These are phyloP conservation scores for Poliocrania exsul DNA, from an alignment of 2,797 vertebrate species.

Conservation along the genomic window DNA sequence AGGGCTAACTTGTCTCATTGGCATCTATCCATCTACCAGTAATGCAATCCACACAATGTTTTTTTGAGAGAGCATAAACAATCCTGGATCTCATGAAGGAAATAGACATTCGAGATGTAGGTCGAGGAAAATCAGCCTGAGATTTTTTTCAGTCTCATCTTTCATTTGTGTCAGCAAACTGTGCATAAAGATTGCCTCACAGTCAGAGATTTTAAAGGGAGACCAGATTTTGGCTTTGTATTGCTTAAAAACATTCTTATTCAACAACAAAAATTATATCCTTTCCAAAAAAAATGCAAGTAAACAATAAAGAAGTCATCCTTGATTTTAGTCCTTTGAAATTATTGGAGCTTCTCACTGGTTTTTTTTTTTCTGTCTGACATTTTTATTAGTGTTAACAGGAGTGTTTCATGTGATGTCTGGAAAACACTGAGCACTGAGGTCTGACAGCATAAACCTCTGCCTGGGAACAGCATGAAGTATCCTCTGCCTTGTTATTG, in stretches of 20 bases:
- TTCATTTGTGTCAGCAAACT: background rate
- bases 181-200: background rate
- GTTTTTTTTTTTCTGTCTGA: background rate
- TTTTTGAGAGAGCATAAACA: background rate
- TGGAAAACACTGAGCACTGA: background rate
- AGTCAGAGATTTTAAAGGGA: background rate
- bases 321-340: background rate
- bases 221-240: background rate
- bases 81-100: background rate
- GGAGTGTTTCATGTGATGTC: background rate
- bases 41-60: background rate
- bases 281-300: background rate
- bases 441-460: background rate
- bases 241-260: background rate
- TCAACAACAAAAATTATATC: background rate
- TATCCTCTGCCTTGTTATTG: background rate
- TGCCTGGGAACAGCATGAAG: background rate
- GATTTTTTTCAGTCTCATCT: background rate
- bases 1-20: fast-evolving
- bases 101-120: background rate
- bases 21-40: background rate
- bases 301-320: background rate
- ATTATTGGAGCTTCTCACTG: background rate
- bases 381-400: background rate
- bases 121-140: background rate